These are phyloP conservation scores for Drosophila recens DNA, from an alignment of 2,888 invertebrate species.

Conservation along the genomic window DNA sequence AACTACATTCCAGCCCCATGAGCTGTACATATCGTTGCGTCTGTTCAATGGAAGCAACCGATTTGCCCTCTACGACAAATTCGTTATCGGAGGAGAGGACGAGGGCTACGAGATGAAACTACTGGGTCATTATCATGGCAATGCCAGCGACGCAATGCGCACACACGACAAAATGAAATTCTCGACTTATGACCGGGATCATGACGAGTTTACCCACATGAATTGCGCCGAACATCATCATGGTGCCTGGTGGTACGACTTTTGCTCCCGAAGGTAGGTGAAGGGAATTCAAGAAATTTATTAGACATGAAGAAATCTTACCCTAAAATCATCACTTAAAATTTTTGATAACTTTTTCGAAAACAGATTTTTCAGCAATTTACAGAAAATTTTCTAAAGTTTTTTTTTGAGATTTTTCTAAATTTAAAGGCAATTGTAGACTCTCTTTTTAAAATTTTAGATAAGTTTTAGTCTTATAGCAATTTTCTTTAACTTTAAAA, in stretches of 20 bases:
- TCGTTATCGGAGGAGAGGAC: slow-evolving; percentile 88
- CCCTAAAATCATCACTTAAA: too few relatives aligned
- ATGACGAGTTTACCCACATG: slow-evolving; percentile 88
- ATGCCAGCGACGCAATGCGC: slow-evolving; percentile 89
- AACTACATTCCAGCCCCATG: slow-evolving; percentile 85
- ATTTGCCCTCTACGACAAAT: slow-evolving; percentile 88
- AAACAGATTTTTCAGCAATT: too few relatives aligned
- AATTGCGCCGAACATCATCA: slow-evolving; percentile 88
- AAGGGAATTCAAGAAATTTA: too few relatives aligned
- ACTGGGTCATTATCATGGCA: slow-evolving; percentile 88
- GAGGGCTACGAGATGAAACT: slow-evolving; percentile 89
- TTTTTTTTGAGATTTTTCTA: too few relatives aligned
- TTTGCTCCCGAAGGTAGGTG: slow-evolving; percentile 88
- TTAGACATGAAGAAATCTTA: too few relatives aligned
- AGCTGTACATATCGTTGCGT: slow-evolving; percentile 88
- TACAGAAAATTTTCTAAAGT: too few relatives aligned
- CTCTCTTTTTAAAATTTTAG: too few relatives aligned
- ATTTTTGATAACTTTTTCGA: too few relatives aligned
- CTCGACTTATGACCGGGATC: slow-evolving; percentile 89
- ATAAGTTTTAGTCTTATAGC: too few relatives aligned
- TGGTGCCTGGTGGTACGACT: slow-evolving; percentile 91
- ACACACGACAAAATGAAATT: slow-evolving; percentile 88
- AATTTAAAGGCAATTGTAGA: too few relatives aligned
- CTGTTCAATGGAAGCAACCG: slow-evolving; percentile 87
- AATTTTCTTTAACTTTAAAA: too few relatives aligned